phyloP scores from a whole-genome alignment of 1,140 invertebrate genomes.

The Palaemon carinicauda region DNA sequence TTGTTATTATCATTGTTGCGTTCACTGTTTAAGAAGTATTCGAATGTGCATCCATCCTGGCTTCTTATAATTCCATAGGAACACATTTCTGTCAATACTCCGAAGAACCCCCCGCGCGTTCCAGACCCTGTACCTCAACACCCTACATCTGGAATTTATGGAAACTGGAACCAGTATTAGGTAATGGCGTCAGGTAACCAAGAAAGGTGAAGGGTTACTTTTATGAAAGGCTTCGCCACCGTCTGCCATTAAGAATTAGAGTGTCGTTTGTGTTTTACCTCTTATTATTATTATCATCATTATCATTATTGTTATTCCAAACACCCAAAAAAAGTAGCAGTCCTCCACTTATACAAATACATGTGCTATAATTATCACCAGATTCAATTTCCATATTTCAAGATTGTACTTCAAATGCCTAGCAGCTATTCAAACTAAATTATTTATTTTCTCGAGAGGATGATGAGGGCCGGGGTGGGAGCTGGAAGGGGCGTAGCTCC shows the following conservation, averaged over 20 bases:
- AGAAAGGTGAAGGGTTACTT: conserved; percentile 28
- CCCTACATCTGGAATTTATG: background rate
- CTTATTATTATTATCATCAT: too few species aligned
- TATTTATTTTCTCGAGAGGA: conserved; percentile 25
- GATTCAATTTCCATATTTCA: background rate
- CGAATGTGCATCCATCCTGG: conserved; percentile 23
- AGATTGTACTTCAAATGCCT: background rate
- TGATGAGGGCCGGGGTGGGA: conserved; percentile 22
- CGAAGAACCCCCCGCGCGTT: conserved; percentile 31
- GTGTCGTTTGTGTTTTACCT: too few species aligned
- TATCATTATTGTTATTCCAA: too few species aligned
- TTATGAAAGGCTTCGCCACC: conserved; percentile 20
- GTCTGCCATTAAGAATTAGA: background rate
- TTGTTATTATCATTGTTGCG: background rate
- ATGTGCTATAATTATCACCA: too few species aligned
- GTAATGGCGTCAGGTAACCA: conserved; percentile 25
- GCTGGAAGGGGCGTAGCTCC: conserved; percentile 38
- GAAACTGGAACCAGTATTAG: background rate
- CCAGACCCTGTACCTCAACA: conserved; percentile 42
- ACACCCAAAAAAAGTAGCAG: too few species aligned
- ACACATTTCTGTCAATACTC: conserved; percentile 36
- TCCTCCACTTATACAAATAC: too few species aligned
- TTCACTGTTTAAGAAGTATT: conserved; percentile 42
- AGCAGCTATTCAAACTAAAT: background rate
- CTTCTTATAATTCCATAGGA: conserved; percentile 1